Percentiles rank a stretch among this genome's conserved stretches.
Conservation (phyloP, 1,140 invertebrate species). For the Cotesia chilonis region DNA sequence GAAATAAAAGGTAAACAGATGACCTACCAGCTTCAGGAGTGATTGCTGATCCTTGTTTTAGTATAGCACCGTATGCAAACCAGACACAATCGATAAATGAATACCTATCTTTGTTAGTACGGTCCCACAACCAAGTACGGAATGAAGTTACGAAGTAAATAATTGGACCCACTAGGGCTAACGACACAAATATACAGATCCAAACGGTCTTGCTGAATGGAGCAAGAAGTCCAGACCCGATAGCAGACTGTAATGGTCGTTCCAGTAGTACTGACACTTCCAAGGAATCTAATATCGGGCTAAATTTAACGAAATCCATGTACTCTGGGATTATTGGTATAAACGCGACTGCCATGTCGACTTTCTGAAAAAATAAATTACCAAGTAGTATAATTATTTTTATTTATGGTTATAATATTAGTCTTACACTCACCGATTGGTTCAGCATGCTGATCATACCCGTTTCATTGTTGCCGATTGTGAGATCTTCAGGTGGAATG, state of each 20-base stretch:
- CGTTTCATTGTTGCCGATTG: conserved; percentile 64
- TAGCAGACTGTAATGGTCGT: conserved; percentile 79
- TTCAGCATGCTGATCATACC: conserved; percentile 71
- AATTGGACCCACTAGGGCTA: conserved; percentile 78
- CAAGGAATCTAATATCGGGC: conserved; percentile 74
- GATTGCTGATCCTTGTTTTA: conserved; percentile 86
- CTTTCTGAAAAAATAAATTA: conserved; percentile 66
- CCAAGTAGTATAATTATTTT: conserved; percentile 36
- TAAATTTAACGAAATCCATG: conserved; percentile 70
- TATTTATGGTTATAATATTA: no score
- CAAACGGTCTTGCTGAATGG: conserved; percentile 82
- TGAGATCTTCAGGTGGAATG: conserved; percentile 68
- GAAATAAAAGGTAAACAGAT: no score
- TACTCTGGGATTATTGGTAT: conserved; percentile 74
- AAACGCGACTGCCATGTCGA: conserved; percentile 80
- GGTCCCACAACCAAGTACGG: conserved; percentile 62
- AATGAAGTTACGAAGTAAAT: conserved; percentile 76
- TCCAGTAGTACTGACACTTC: conserved; percentile 81
- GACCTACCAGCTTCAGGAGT: conserved; percentile 76
- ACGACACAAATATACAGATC: conserved; percentile 77
- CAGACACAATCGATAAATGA: conserved; percentile 77
- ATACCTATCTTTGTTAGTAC: conserved; percentile 68
- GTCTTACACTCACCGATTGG: conserved; percentile 54
- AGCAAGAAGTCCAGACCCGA: conserved; percentile 82
- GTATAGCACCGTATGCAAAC: conserved; percentile 88